Evolutionary conservation across 2,888 invertebrate genomes (phyloP), one percentile per base, ranked within the genome.

Genomic region (Smittia aterrima): DNA sequence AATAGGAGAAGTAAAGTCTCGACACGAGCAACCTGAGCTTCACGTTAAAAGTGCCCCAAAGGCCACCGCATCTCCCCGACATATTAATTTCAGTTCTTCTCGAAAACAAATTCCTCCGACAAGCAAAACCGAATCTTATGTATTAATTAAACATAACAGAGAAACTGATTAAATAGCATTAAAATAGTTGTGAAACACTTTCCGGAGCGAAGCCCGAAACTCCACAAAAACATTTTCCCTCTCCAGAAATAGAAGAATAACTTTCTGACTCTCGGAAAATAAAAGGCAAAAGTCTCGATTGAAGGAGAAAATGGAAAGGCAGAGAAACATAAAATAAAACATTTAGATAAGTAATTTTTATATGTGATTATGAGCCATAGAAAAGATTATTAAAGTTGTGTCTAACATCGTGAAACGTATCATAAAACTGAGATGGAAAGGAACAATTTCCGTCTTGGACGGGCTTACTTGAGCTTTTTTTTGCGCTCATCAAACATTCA

Each of bases 401-500:
- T 47, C 47, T 47, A 32, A 47, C 47, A 47, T 47, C 47, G 16
- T n/a, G 47, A 16, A 47, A n/a, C 47, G 11, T 47, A 47, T 47
- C 47, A 47, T n/a, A n/a, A n/a, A n/a, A n/a, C n/a, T 47, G 47
- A 11, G 47, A 47, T n/a, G 47, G 47, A 6, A 47, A 38, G 38
- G 47, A n/a, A n/a, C 13, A 6, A 11, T 47, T 47, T 47, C 47
- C 47, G 47, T 11, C 16, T 47, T 11, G 47, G 47, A 11, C 11
- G 47, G 47, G 47, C 47, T 47, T 47, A 47, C 3, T n/a, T 6
- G 47, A 16, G 47, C 32, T 47, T 47, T 47, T n/a, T n/a, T 47
- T 47, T 47, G n/a, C 47, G 47, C 47, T 47, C 47, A 47, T 47
- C 47, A 47, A 47, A 47, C 47, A 47, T 47, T 47, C 47, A 47